Base-by-base conservation (phyloP, 2,888 invertebrate genomes). In the Arge pagana region DNA sequence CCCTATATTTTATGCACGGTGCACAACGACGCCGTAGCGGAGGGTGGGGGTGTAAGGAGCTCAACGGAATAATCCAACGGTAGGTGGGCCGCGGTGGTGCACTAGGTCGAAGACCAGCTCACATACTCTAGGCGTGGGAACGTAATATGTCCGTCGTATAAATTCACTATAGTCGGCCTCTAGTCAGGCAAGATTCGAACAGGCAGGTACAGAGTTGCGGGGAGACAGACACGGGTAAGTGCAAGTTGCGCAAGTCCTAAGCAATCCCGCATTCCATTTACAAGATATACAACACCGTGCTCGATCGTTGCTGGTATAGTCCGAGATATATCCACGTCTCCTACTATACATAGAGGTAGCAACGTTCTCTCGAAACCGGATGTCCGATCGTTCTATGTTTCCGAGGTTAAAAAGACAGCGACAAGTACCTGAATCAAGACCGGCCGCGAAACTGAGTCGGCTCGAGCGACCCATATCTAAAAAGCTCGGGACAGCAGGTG, bases 111-210 rank as follows among this genome's bases (percentile, higher is more conserved):
- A 58, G 55, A 56, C 58, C 57, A 57, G 57, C 52, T 50, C 50
- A 53, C 58, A 50, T 51, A 52, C 56, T 51, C 55, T 35, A 68
- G 71, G 67, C 74, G 74, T 74, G 73, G 74, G 74, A 74, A 74
- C 72, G 70, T 68, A 66, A 62, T 65, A 65, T 62, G 60, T 62
- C 63, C 62, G 69, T n/a, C 68, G 66, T 72, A 71, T 74, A 73
- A 73, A 74, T 71, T 66, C 64, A 65, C 60, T 60, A 58, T 62
- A 58, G 60, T 60, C 52, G 53, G 53, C 54, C 43, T 52, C 11
- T n/a, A 13, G 6, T 54, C 53, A 37, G 50, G 56, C 51, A 48
- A 11, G 16, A 16, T 10, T 8, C 10, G 19, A 39, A 15, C 21
- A 42, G 26, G 26, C 40, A 11, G 7, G n/a, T n/a, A 26, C 24